Evolutionary conservation across 2,797 vertebrate species (phyloP).

Genomic region (Myotis myotis): DNA sequence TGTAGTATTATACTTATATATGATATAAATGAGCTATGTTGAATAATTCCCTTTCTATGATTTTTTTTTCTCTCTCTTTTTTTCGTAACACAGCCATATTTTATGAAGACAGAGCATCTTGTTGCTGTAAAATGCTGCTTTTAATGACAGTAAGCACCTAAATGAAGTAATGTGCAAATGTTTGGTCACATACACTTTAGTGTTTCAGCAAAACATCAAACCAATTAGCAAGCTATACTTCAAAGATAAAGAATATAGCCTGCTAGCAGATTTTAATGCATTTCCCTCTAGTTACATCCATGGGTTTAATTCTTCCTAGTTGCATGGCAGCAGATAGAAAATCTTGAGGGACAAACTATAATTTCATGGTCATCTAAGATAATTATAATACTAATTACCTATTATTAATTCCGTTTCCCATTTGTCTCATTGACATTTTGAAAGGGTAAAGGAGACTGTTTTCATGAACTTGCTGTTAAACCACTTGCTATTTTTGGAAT

Average conservation of each 20-base stretch:
- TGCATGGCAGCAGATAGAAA: conserved; percentile 23
- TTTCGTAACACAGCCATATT: conserved; percentile 48
- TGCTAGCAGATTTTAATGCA: conserved; percentile 16
- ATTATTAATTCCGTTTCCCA: conserved; percentile 57
- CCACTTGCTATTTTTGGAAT: not conserved
- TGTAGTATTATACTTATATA: not conserved
- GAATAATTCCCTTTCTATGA: conserved; percentile 23
- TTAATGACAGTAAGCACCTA: conserved; percentile 52
- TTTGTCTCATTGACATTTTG: conserved; percentile 62
- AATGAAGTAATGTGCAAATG: conserved; percentile 41
- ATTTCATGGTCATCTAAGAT: conserved; percentile 56
- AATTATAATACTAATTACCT: conserved; percentile 57
- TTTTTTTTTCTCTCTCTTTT: conserved; percentile 3
- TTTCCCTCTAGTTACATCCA: not conserved
- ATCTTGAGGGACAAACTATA: conserved; percentile 47
- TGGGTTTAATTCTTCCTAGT: conserved; percentile 16
- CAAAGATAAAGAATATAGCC: conserved; percentile 51
- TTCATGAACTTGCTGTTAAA: conserved; percentile 42
- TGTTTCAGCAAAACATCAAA: conserved; percentile 58
- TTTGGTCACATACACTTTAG: conserved; percentile 25
- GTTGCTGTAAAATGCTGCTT: conserved; percentile 48
- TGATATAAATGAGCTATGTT: not conserved
- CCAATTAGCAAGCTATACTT: conserved; percentile 35
- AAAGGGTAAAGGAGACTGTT: conserved; percentile 40
- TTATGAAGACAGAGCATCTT: conserved; percentile 53